Base-by-base conservation (phyloP, 2,797 vertebrate genomes). In the Centropyge bicolor region DNA sequence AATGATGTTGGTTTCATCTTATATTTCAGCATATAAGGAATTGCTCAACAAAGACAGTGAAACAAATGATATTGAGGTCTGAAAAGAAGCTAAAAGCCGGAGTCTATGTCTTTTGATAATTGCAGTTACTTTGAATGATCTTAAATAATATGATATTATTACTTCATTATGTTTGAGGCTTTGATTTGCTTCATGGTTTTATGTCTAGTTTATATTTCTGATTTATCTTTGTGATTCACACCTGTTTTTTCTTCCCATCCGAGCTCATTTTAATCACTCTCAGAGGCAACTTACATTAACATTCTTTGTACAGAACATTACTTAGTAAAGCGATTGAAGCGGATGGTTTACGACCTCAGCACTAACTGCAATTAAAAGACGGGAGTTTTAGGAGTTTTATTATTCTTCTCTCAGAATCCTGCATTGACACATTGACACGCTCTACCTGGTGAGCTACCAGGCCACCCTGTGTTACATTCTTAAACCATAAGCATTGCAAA, bases 281-380 rank as follows among this genome's bases (percentile, higher is more conserved):
- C 38, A 46, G 73, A 27, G 62, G 52, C 68, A 59, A 54, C 41
- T 56, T 19, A 38, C 46, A 19, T 65, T 17, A 24, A 27, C 49
- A 43, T 11, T 63, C 63, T 67, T 66, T 75, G 48, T 46, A 31
- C 71, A 81, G 17, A 66, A 73, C 52, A 76, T 70, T 60, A 43
- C 20, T 73, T 2, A 3, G 24, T 56, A 36, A 61, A 77, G 2
- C 14, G 72, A 84, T 70, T 78, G 76, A 80, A 84, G 54, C 12
- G 13, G 43, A 51, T 80, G 67, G 19, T 68, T 78, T 73, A 46
- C 80, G 54, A 74, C 72, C 60, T 76, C 16, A 0, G 38, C 9
- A 5, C 63, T 35, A 51, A 72, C 41, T 64, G 48, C 13, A 73
- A 38, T 49, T n/a, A 70, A 74, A 71, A 31, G 31, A 76, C 38